A percentile compares a stretch with the other conserved stretches of the same genome.
Evolutionary conservation across 2,888 invertebrate species (phyloP).

Genomic region (Drosophila seclusa): DNA sequence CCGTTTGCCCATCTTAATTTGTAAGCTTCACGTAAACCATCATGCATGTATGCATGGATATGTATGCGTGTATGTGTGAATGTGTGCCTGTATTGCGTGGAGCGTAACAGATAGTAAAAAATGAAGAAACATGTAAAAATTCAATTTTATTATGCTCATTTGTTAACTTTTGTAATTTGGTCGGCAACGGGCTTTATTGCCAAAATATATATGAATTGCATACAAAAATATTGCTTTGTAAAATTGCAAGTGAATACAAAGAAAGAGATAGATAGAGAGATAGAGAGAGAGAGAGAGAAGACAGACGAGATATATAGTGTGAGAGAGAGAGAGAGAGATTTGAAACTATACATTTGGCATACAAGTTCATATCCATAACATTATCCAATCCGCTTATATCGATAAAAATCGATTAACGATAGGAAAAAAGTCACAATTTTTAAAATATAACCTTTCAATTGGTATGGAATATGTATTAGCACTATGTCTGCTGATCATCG

Average conservation of each 20-base stretch:
- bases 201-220: too few species aligned
- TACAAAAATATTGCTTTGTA: too few species aligned
- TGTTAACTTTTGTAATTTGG: background rate
- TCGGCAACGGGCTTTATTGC: too few species aligned
- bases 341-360: background rate
- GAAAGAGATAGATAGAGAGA: background rate
- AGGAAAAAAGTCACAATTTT: background rate
- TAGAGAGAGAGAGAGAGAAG: background rate
- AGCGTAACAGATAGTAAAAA: background rate
- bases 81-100: background rate
- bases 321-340: background rate
- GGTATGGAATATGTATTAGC: background rate
- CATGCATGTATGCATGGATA: background rate
- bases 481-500: background rate
- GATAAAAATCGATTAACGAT: background rate
- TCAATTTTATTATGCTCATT: background rate
- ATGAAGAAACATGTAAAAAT: background rate
- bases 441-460: background rate
- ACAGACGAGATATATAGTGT: background rate
- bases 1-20: background rate
- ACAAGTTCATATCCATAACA: background rate
- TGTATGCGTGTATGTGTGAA: background rate
- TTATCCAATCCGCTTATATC: background rate
- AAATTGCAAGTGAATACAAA: background rate
- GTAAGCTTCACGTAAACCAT: background rate